Evolutionary conservation across 2,797 vertebrate genomes (phyloP).

Genomic region (Crocodylus rhombifer): DNA sequence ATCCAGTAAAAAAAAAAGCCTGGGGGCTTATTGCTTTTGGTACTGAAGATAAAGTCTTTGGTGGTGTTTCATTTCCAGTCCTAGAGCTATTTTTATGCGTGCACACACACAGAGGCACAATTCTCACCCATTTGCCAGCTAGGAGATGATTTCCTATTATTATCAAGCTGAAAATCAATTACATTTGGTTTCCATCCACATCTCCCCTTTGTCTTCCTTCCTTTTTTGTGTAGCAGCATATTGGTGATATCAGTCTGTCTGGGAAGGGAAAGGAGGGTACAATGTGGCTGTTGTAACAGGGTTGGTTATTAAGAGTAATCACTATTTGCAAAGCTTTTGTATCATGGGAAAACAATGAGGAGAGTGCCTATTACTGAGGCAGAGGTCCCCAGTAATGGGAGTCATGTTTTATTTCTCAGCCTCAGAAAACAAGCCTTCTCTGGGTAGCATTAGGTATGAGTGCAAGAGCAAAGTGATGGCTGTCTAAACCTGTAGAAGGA

Average conservation of each 20-base stretch:
- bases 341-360: neutral
- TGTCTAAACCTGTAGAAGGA: fast-evolving
- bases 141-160: neutral
- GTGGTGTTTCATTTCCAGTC: neutral
- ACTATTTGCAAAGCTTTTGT: neutral
- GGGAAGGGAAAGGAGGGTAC: neutral
- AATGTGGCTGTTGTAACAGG: neutral
- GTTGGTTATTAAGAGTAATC: neutral
- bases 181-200: neutral
- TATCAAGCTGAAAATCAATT: neutral
- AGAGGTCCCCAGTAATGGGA: fast-evolving
- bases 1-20: neutral
- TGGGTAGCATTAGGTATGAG: neutral
- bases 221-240: fast-evolving
- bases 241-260: fast-evolving
- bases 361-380: neutral
- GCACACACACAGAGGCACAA: neutral
- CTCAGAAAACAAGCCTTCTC: neutral
- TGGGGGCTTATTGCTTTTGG: neutral
- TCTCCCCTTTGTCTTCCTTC: neutral
- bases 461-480: neutral
- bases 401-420: neutral
- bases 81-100: neutral
- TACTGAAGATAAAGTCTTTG: neutral
- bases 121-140: neutral